phyloP scores from a whole-genome alignment of 2,888 invertebrate species.

The Napeogenes inachia region DNA sequence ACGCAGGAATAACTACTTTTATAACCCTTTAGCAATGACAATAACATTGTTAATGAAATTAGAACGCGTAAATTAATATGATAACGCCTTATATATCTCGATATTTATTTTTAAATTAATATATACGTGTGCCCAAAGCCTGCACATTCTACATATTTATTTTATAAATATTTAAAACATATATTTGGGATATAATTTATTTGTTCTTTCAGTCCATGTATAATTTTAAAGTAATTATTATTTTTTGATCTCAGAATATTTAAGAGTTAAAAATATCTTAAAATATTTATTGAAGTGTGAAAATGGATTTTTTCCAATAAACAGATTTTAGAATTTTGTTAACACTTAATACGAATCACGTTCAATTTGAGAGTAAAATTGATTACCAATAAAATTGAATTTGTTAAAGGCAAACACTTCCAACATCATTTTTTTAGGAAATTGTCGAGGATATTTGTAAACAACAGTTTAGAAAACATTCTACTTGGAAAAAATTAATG shows the following conservation, averaged over 20 bases:
- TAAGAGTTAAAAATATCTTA: background rate
- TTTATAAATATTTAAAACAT: no score
- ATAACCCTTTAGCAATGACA: no score
- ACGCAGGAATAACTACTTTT: no score
- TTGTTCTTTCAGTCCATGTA: no score
- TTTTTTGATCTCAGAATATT: background rate
- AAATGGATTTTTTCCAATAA: background rate
- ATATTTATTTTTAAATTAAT: no score
- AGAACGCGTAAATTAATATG: no score
- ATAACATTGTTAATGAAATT: no score
- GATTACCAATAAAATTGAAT: constrained; percentile 38
- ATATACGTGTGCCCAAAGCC: no score
- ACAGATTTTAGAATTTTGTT: constrained; percentile 4
- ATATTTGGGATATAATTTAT: no score
- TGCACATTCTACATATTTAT: no score
- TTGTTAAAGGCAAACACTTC: constrained; percentile 36
- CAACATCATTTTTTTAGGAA: constrained; percentile 9
- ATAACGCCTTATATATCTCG: no score
- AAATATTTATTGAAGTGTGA: background rate
- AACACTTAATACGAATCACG: constrained; percentile 25
- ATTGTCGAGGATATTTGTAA: background rate
- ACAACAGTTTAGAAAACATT: background rate
- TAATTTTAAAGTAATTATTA: no score
- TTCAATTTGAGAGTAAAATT: constrained; percentile 29
- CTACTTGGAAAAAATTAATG: background rate